Evolutionary conservation across 2,888 invertebrate genomes (phyloP).

Genomic region (Trisateles emortualis): DNA sequence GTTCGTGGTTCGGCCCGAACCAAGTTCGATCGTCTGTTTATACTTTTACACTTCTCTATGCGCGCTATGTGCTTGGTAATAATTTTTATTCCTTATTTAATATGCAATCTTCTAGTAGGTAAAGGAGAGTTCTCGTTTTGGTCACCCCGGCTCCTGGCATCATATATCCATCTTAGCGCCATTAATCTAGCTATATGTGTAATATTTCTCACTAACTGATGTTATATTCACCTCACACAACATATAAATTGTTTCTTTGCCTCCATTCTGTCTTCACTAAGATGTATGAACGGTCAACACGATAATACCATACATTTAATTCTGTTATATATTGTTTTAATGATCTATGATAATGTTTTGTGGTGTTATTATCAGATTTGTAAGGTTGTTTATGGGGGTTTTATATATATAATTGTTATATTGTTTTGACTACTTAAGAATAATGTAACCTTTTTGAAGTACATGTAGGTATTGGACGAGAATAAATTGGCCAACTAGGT

Average conservation of each 20-base stretch:
- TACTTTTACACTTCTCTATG: too few species aligned
- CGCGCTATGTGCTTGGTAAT: too few species aligned
- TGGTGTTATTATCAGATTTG: background rate
- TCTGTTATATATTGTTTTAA: slow-evolving; percentile 7
- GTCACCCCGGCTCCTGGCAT: slow-evolving; percentile 44
- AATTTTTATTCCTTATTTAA: too few species aligned
- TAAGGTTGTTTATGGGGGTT: background rate
- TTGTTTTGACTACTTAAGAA: too few species aligned
- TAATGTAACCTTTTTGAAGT: too few species aligned
- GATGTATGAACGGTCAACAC: slow-evolving; percentile 47
- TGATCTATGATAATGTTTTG: slow-evolving; percentile 1
- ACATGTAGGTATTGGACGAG: too few species aligned
- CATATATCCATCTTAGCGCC: slow-evolving; percentile 63
- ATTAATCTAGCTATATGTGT: slow-evolving; percentile 76
- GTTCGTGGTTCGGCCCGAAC: too few species aligned
- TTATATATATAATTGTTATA: too few species aligned
- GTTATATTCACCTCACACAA: slow-evolving; percentile 67
- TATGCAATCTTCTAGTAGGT: too few species aligned
- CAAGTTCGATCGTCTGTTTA: too few species aligned
- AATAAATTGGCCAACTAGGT: too few species aligned
- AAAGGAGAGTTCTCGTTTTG: too few species aligned
- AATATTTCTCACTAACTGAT: slow-evolving; percentile 72
- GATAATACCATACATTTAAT: slow-evolving; percentile 22
- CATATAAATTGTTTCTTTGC: slow-evolving; percentile 66
- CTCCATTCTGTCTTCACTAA: slow-evolving; percentile 48